Percentiles rank a stretch among this genome's conserved stretches.
Evolutionary conservation across 1,140 invertebrate genomes (phyloP).

Genomic region (Chrysopa pallens): DNA sequence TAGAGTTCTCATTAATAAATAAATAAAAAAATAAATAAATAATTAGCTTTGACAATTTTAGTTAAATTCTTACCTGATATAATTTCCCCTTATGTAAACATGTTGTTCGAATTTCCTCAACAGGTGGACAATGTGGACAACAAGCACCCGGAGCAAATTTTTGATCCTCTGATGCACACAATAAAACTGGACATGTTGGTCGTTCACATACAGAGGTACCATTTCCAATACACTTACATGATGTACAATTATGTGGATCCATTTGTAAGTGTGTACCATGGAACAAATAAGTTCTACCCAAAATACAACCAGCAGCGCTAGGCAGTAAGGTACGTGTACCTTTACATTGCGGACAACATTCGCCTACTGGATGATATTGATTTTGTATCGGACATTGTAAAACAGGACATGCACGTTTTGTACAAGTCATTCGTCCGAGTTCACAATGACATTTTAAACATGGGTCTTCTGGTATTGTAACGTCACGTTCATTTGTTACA

Average conservation of each 20-base stretch:
- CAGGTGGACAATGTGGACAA: constrained; percentile 50
- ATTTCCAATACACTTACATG: constrained; percentile 53
- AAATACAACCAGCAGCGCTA: constrained; percentile 39
- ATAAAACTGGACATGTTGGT: constrained; percentile 62
- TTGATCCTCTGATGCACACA: constrained; percentile 54
- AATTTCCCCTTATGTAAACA: constrained; percentile 41
- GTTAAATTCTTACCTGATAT: constrained; percentile 38
- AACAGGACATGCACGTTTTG: constrained; percentile 68
- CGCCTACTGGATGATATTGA: constrained; percentile 42
- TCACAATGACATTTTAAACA: constrained; percentile 73
- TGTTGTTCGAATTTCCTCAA: constrained; percentile 39
- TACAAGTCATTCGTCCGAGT: constrained; percentile 53
- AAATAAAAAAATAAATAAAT: too few species aligned
- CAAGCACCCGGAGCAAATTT: constrained; percentile 45
- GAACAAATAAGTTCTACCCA: constrained; percentile 43
- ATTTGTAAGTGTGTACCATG: constrained; percentile 30
- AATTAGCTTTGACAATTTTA: too few species aligned
- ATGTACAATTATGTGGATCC: constrained; percentile 59
- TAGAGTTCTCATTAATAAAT: too few species aligned
- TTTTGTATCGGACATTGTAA: constrained; percentile 52
- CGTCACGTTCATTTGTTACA: constrained; percentile 51
- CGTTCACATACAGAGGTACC: constrained; percentile 59
- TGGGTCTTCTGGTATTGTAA: constrained; percentile 61
- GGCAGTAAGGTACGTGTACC: constrained; percentile 18
- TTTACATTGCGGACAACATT: constrained; percentile 71